Evolutionary conservation across 2,113 vertebrate genomes (phyloP), one percentile per base, ranked within the genome.

Genomic region (Ondatra zibethicus): DNA sequence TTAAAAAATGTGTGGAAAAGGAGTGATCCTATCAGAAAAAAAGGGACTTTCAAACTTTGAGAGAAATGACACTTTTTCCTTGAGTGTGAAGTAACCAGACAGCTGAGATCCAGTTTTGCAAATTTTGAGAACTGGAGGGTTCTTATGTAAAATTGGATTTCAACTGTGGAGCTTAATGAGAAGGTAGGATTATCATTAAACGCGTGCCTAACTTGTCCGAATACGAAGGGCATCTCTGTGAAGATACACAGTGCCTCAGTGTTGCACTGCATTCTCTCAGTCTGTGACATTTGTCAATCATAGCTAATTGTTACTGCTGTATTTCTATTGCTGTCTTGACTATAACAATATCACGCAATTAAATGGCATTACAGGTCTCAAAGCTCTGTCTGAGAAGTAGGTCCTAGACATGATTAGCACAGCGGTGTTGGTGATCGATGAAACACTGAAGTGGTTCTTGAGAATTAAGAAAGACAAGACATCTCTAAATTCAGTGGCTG

Each of bases 271-370:
- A 50, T 93, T 96, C 97, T 93, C 84, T 75, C 58, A 58, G 94
- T 95, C 95, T 96, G 96, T 96, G 91, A 93, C 88, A 95, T 96
- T 96, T 95, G 95, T 97, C 82, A 96, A 45, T 91, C 87, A 76
- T 50, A 82, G 76, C 76, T 87, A 42, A 58, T 76, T 96, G 93
- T 94, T 70, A 89, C 47, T 72, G 52, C 63, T 16, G 94, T 95
- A 65, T 93, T 86, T 97, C 89, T 92, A 88, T 90, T 93, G 52
- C 80, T 55, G 75, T 89, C 68, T 65, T 66, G 91, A 84, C 65
- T 63, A 87, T 95, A 96, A 87, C 94, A 93, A 94, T 92, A 96
- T 94, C 95, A 92, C 63, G 73, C 39, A 95, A 96, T 96, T 94
- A 97, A 95, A 87, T 47, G 65, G 27, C 42, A 72, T 93, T 93